These are phyloP conservation scores for Ceratina calcarata DNA, from an alignment of 1,140 invertebrate genomes.

Conservation along the genomic window DNA sequence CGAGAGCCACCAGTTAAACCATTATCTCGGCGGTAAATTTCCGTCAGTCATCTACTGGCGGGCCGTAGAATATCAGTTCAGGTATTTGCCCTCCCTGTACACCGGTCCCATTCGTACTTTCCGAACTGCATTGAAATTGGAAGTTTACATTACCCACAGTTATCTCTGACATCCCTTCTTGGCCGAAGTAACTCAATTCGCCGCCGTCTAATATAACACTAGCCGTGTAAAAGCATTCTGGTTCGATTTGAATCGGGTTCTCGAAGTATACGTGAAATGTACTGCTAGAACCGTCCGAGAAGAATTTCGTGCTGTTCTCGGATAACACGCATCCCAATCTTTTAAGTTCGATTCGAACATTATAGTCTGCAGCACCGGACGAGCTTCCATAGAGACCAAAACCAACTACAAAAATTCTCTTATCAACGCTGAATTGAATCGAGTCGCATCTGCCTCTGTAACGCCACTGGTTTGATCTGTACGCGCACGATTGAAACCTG, in stretches of 20 bases:
- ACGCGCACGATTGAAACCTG: conserved; percentile 97
- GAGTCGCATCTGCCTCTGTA: conserved; percentile 95
- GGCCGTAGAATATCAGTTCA: conserved; percentile 95
- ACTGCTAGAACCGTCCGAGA: conserved; percentile 95
- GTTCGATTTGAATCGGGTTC: conserved; percentile 95
- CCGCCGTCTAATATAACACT: conserved; percentile 93
- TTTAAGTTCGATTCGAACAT: conserved; percentile 94
- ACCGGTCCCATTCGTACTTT: conserved; percentile 96
- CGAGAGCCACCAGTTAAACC: conserved; percentile 35
- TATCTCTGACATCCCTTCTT: conserved; percentile 95
- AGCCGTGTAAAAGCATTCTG: conserved; percentile 94
- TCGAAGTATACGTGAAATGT: conserved; percentile 97
- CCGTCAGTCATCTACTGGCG: conserved; percentile 82
- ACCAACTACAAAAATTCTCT: conserved; percentile 94
- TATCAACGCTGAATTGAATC: conserved; percentile 96
- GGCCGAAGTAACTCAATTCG: conserved; percentile 97
- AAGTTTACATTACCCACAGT: conserved; percentile 93
- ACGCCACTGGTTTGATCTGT: conserved; percentile 97
- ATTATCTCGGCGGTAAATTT: conserved; percentile 50
- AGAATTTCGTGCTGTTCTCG: conserved; percentile 95
- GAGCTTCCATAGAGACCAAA: conserved; percentile 96
- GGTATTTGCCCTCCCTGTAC: conserved; percentile 97
- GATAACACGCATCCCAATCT: conserved; percentile 91
- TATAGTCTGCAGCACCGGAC: conserved; percentile 94
- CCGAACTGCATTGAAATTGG: conserved; percentile 96